phyloP scores from a whole-genome alignment of 2,888 invertebrate species.

The Uropetala carovei region DNA sequence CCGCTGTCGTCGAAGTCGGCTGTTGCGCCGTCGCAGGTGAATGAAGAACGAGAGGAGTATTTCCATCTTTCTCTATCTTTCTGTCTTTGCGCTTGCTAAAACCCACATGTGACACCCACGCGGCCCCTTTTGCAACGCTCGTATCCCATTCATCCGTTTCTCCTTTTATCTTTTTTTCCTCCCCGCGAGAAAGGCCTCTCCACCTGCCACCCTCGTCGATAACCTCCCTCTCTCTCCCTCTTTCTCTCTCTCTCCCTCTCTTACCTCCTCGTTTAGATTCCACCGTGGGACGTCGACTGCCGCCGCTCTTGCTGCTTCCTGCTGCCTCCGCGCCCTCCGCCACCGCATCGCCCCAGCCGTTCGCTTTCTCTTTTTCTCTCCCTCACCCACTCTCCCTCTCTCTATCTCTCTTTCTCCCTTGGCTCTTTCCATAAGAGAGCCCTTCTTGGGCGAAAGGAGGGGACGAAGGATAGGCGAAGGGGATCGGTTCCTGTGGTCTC shows the following conservation, averaged over 20 bases:
- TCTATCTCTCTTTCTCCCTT: background rate
- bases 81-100: background rate
- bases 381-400: background rate
- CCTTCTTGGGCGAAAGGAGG: background rate
- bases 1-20: background rate
- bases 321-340: too few relatives aligned
- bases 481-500: background rate
- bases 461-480: background rate
- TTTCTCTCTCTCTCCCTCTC: background rate
- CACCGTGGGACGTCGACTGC: background rate
- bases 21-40: background rate
- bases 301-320: background rate
- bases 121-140: background rate
- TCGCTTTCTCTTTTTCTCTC: background rate
- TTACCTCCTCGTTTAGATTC: background rate
- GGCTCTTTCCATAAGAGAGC: background rate
- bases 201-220: constrained; percentile 3
- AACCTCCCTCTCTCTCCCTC: background rate
- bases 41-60: background rate
- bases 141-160: constrained; percentile 41
- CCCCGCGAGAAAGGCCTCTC: background rate
- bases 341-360: too few relatives aligned
- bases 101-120: constrained; percentile 42
- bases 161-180: constrained; percentile 27
- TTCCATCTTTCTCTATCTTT: background rate